Conservation (phyloP, 2,888 invertebrate genomes). For the Calliopum simillimum region DNA sequence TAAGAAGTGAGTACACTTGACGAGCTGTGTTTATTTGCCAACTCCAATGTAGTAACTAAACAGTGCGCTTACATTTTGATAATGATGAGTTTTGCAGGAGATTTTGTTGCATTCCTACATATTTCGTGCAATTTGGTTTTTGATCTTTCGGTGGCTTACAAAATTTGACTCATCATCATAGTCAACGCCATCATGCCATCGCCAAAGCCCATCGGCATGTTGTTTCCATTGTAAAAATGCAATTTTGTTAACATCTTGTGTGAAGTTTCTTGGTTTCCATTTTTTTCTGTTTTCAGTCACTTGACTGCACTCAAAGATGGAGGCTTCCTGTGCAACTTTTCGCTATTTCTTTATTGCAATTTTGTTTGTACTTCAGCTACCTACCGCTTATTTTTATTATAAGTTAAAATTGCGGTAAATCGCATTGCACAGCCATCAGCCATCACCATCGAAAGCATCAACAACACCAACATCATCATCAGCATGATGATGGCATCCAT, state of each 20-base stretch:
- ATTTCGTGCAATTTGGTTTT: too few species aligned
- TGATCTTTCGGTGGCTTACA: neutral
- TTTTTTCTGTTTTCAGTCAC: neutral
- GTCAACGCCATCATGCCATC: neutral
- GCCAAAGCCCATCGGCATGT: neutral
- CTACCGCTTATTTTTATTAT: conserved; percentile 30
- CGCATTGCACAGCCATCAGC: conserved; percentile 8
- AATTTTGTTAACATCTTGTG: conserved; percentile 25
- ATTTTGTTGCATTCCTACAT: neutral
- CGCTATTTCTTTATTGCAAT: neutral
- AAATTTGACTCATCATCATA: neutral
- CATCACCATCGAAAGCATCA: conserved; percentile 5
- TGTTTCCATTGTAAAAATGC: conserved; percentile 18
- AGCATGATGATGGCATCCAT: conserved; percentile 8
- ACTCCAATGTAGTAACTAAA: conserved; percentile 9
- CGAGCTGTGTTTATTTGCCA: conserved; percentile 28
- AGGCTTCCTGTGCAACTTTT: neutral
- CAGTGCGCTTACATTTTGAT: conserved; percentile 6
- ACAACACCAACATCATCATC: conserved; percentile 15
- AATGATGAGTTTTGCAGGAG: conserved; percentile 18
- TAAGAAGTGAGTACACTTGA: too few species aligned
- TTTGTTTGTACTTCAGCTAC: neutral
- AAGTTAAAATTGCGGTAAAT: conserved; percentile 39
- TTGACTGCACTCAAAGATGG: neutral
- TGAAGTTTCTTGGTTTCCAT: neutral